These are phyloP conservation scores for Coenonympha glycerion DNA, from an alignment of 2,888 invertebrate species.

Conservation along the genomic window DNA sequence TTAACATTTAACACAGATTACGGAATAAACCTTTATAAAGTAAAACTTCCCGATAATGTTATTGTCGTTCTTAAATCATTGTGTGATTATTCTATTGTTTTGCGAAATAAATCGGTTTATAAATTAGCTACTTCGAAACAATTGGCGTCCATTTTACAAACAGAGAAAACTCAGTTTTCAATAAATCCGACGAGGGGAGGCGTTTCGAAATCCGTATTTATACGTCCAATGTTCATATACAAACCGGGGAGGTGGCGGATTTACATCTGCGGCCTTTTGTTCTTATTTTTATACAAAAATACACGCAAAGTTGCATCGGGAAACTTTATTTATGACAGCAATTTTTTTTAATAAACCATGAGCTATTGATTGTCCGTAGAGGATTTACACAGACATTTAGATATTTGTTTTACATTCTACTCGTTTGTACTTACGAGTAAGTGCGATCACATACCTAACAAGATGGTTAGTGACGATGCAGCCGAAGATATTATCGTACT, in stretches of 20 bases:
- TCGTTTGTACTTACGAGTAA: too few species aligned
- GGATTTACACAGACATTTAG: not conserved
- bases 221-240: not conserved
- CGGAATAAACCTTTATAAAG: too few species aligned
- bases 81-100: not conserved
- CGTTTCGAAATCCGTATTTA: slow-evolving; percentile 9
- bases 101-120: not conserved
- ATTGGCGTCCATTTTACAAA: not conserved
- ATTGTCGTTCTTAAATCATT: too few species aligned
- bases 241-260: not conserved
- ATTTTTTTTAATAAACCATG: not conserved
- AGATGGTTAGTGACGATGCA: too few species aligned
- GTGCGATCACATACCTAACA: too few species aligned
- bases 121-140: not conserved
- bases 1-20: too few species aligned
- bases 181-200: slow-evolving; percentile 1
- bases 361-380: not conserved
- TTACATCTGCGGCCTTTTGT: slow-evolving; percentile 5
- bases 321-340: not conserved
- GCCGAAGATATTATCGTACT: too few species aligned
- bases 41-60: too few species aligned
- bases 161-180: not conserved
- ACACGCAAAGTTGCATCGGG: not conserved
- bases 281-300: not conserved
- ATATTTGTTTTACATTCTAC: too few species aligned